These are phyloP conservation scores for Pachymerium ferrugineum DNA, from an alignment of 2,888 invertebrate species.

Conservation along the genomic window DNA sequence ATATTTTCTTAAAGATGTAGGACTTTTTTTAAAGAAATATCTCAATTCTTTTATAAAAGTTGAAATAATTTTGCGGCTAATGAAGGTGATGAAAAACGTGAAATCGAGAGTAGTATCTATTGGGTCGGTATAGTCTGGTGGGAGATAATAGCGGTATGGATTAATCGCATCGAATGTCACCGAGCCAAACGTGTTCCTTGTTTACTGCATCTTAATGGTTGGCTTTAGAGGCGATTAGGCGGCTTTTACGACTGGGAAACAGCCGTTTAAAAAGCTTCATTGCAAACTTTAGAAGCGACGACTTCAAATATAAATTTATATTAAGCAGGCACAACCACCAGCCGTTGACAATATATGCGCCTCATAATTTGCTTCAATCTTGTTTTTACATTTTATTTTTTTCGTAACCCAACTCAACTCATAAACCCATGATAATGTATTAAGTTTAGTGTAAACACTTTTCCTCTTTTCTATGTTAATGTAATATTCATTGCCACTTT, in stretches of 20 bases:
- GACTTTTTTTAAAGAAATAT: too few species aligned
- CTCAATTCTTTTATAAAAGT: too few species aligned
- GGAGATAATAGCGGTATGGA: neutral
- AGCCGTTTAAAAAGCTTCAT: constrained; percentile 19
- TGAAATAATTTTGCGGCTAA: neutral
- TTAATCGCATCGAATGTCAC: constrained; percentile 9
- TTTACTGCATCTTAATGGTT: constrained; percentile 15
- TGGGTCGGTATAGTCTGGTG: too few species aligned
- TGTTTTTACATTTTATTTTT: neutral
- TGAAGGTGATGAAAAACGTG: neutral
- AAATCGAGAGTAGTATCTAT: neutral
- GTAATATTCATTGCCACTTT: too few species aligned
- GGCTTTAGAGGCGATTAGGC: constrained; percentile 12
- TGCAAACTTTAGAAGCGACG: constrained; percentile 17
- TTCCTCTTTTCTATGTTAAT: too few species aligned
- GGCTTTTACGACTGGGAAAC: neutral
- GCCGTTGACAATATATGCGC: constrained; percentile 13
- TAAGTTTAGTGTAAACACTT: too few species aligned
- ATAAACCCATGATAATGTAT: too few species aligned
- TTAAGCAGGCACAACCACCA: neutral
- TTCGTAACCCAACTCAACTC: neutral
- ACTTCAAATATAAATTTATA: constrained; percentile 17
- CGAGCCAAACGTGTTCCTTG: constrained; percentile 4
- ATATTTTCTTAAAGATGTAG: too few species aligned
- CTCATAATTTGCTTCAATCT: neutral